Conservation (phyloP, 2,113 vertebrate genomes). For the Oreocharis arfaki region DNA sequence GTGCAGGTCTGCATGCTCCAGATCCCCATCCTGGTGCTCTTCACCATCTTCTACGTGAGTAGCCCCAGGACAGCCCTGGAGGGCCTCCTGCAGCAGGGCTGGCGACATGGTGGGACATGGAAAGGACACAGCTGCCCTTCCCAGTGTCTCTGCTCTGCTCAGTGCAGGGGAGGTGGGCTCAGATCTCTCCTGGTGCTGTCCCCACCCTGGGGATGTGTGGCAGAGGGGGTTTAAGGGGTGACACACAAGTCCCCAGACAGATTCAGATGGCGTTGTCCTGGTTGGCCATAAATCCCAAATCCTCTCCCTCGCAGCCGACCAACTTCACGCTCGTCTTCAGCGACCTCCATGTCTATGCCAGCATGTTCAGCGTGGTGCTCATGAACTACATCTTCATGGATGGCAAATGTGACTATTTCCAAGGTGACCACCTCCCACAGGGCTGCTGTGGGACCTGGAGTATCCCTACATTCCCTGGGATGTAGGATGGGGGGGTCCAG, state of each 20-base stretch:
- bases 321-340: conserved; percentile 82
- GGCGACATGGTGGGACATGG: rapidly evolving
- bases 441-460: not conserved
- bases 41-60: conserved; percentile 88
- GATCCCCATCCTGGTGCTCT: conserved; percentile 87
- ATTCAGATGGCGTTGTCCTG: rapidly evolving
- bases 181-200: not conserved
- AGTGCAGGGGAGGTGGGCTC: not conserved
- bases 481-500: not conserved
- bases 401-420: conserved; percentile 88
- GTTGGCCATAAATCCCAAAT: not conserved
- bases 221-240: not conserved
- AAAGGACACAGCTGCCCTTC: no score
- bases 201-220: not conserved
- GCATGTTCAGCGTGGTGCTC: conserved; percentile 86
- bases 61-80: not conserved
- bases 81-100: rapidly evolving
- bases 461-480: rapidly evolving
- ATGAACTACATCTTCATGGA: conserved; percentile 87
- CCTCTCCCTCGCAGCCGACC: conserved; percentile 62
- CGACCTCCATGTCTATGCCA: conserved; percentile 79
- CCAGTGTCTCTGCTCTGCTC: not conserved
- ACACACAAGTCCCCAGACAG: rapidly evolving
- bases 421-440: conserved; percentile 50
- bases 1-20: conserved; percentile 93